phyloP scores from a whole-genome alignment of 2,888 invertebrate species.

The Physocephala rufipes region DNA sequence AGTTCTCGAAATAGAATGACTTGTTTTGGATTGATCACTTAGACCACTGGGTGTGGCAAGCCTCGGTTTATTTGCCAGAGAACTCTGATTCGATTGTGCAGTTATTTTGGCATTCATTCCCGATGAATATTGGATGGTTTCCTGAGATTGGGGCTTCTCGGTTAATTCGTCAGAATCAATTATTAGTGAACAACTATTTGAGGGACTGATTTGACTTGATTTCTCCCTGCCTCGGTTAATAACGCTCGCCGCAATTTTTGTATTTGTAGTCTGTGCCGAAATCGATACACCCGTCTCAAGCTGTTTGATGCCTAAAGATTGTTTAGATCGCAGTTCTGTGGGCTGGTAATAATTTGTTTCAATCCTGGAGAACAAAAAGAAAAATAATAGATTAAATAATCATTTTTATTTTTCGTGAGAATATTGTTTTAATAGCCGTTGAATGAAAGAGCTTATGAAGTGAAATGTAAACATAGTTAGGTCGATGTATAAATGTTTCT shows the following conservation, averaged over 20 bases:
- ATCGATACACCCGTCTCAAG: not conserved
- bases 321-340: not conserved
- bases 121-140: not conserved
- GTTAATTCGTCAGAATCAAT: not conserved
- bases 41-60: not conserved
- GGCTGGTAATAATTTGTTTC: not conserved
- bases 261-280: slow-evolving; percentile 1
- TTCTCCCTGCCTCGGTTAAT: not conserved
- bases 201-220: slow-evolving; percentile 1
- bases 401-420: not conserved
- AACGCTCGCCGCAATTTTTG: not conserved
- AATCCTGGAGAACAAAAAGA: slow-evolving; percentile 1
- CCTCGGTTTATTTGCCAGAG: not conserved
- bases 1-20: not conserved
- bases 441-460: not conserved
- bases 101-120: not conserved
- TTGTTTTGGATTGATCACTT: not conserved
- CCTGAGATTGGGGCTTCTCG: not conserved
- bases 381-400: slow-evolving; percentile 11
- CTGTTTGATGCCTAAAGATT: not conserved
- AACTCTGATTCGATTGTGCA: not conserved
- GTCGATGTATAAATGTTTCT: no score
- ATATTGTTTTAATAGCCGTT: not conserved
- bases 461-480: no score
- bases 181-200: slow-evolving; percentile 7